phyloP scores from a whole-genome alignment of 2,113 vertebrate genomes.

The Thalassarche chlororhynchos region DNA sequence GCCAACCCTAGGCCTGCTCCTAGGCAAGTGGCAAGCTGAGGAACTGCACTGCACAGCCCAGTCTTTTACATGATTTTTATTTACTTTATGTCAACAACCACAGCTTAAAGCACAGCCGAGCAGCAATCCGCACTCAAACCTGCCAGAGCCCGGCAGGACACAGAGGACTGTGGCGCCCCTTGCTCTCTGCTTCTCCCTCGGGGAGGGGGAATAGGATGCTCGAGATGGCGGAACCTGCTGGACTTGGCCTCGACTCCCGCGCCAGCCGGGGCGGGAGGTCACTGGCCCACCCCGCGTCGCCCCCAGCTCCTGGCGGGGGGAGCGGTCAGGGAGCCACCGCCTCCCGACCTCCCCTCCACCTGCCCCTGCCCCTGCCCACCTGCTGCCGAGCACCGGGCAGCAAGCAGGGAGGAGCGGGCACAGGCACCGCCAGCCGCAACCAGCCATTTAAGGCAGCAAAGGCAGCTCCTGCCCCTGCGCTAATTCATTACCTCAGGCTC shows the following conservation, averaged over 20 bases:
- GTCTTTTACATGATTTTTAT: rapidly evolving
- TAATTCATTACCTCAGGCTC: not conserved
- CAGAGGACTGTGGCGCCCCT: rapidly evolving
- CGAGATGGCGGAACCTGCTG: not conserved
- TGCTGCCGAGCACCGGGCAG: not conserved
- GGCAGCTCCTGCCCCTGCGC: not conserved
- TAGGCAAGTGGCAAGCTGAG: not conserved
- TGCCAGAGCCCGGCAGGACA: not conserved
- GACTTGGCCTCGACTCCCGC: not conserved
- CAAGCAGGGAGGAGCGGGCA: no score
- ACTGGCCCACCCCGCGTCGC: no score
- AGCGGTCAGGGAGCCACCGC: not conserved
- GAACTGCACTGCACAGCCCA: not conserved
- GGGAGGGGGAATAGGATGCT: rapidly evolving
- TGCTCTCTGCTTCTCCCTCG: rapidly evolving
- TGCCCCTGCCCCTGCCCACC: not conserved
- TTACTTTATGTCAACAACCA: not conserved
- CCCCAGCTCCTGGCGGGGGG: no score
- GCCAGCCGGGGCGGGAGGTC: no score
- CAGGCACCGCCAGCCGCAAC: no score
- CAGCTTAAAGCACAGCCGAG: not conserved
- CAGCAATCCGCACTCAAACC: no score
- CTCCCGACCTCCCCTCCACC: not conserved
- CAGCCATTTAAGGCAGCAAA: conserved; percentile 36
- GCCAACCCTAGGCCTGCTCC: not conserved